Evolutionary conservation across 2,113 vertebrate species (phyloP), one percentile per base, ranked within the genome.

Genomic region (Oostethus manadensis): DNA sequence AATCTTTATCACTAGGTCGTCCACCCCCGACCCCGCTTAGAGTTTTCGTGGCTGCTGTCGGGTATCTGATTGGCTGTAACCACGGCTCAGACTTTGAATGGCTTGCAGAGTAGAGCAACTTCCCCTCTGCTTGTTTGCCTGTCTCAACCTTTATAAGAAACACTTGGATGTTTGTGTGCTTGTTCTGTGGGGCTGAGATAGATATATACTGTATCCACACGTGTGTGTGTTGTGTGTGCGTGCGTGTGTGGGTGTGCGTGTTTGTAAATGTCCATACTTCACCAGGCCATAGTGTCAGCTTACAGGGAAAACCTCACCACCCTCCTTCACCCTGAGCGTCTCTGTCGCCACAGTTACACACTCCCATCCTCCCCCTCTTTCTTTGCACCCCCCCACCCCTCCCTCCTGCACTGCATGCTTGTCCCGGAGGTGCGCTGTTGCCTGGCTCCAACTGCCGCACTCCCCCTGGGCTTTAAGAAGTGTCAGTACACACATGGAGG

Each of bases 21-120:
- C 51, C 29, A 5, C 26, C 15, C 35, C 21, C 33, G 44, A 8
- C 29, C 67, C 56, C 60, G 76, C 73, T 77, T 76, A 84, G 75
- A 78, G 73, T 86, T 83, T 84, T 78, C 56, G 76, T 86, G 80
- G 88, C 89, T 89, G 84, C 84, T 77, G 83, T 74, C 64, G 84
- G 86, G 85, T 76, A 86, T 81, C 76, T 82, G 86, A 89, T 88
- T 88, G 87, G 84, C 89, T 89, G 86, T 84, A 79, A 87, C 86
- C 75, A 85, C 82, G 74, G 78, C 83, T 85, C 77, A 83, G 85
- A 78, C 77, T 84, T 78, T 86, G 87, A 91, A 89, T 88, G 88
- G 88, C 88, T 90, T 89, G 89, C 89, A 85, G 84, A 89, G 81
- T 89, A 87, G 87, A 86, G 71, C 66, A 58, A 63, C 81, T 70